A percentile compares a stretch with the other conserved stretches of the same genome.
These are phyloP conservation scores for Manis javanica DNA, from an alignment of 2,797 vertebrate species.

Conservation along the genomic window DNA sequence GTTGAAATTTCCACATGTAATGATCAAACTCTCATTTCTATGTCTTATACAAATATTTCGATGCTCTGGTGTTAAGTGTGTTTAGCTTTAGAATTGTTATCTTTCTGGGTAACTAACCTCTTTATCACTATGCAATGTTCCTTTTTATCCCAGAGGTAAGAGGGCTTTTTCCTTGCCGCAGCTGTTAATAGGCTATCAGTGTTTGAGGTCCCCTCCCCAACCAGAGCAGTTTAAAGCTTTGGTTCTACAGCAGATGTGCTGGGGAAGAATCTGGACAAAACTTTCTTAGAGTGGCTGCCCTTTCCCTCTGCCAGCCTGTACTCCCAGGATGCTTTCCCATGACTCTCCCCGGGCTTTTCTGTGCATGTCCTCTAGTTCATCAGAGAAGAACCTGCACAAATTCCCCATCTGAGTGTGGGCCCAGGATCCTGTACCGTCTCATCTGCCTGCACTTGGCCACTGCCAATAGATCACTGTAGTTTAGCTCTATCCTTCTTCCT, in stretches of 20 bases:
- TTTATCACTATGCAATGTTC: not conserved
- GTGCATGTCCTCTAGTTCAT: not conserved
- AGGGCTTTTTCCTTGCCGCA: not conserved
- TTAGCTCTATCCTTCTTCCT: not conserved
- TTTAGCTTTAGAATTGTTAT: not conserved
- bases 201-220: not conserved
- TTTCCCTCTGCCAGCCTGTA: not conserved
- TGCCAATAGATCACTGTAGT: not conserved
- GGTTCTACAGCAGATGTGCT: not conserved
- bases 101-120: not conserved
- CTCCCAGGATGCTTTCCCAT: not conserved
- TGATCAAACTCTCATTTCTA: not conserved
- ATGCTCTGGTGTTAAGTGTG: not conserved
- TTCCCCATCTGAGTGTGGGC: not conserved
- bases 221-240: not conserved
- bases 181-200: not conserved
- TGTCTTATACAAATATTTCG: not conserved
- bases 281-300: not conserved
- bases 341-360: not conserved
- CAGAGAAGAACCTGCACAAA: not conserved
- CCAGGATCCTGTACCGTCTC: not conserved
- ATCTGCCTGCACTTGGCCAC: not conserved
- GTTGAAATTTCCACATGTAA: not conserved
- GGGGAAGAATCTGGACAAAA: not conserved
- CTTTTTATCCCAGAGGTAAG: not conserved